phyloP scores from a whole-genome alignment of 2,888 invertebrate species.

The Calameuta filiformis region DNA sequence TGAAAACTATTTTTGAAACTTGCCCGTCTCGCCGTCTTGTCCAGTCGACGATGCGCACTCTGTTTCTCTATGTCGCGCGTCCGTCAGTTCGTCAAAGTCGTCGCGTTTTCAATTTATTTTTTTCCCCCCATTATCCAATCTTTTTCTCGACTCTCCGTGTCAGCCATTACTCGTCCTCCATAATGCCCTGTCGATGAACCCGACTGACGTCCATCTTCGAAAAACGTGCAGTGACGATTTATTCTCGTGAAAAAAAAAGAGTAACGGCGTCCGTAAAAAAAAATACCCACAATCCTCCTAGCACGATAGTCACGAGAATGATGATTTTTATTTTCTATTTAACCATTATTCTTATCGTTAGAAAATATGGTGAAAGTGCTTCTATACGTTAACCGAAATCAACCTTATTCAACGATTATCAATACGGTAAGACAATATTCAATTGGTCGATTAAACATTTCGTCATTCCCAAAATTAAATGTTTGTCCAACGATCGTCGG shows the following conservation, averaged over 20 bases:
- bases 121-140: background rate
- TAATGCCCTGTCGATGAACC: background rate
- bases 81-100: slow-evolving; percentile 7
- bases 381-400: background rate
- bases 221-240: background rate
- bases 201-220: background rate
- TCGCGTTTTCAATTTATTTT: background rate
- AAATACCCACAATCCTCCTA: background rate
- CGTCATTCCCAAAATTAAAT: background rate
- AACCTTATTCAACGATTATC: background rate
- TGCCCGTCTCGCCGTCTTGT: slow-evolving; percentile 32
- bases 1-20: slow-evolving; percentile 53
- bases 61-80: slow-evolving; percentile 3
- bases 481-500: background rate
- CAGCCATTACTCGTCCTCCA: background rate
- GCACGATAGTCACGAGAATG: background rate
- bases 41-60: slow-evolving; percentile 32
- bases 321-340: background rate
- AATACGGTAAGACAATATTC: background rate
- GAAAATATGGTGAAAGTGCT: background rate
- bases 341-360: background rate
- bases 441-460: background rate
- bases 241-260: background rate
- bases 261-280: background rate
- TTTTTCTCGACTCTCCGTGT: background rate